Evolutionary conservation across 2,113 vertebrate species (phyloP).

Genomic region (Saimiri boliviensis): DNA sequence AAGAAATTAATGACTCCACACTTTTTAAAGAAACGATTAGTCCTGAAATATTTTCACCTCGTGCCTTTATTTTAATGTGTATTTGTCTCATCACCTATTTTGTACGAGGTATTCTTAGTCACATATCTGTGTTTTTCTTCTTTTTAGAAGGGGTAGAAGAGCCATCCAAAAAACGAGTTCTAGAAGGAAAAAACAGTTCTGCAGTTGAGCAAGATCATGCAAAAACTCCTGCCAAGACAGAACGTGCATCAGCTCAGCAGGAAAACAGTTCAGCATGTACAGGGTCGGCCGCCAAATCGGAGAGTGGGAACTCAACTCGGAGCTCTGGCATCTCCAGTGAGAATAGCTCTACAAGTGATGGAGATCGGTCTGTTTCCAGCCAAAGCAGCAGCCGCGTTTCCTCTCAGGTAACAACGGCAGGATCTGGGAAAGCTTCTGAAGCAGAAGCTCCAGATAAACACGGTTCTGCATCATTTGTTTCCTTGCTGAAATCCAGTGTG

Average conservation of each 20-base stretch:
- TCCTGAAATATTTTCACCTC: constrained; percentile 9
- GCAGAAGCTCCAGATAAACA: constrained; percentile 75
- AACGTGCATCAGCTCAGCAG: constrained; percentile 62
- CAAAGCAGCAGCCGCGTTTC: constrained; percentile 60
- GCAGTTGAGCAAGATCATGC: constrained; percentile 76
- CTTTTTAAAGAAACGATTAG: constrained; percentile 19
- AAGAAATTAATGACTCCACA: constrained; percentile 1
- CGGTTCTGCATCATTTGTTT: constrained; percentile 53
- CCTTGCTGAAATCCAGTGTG: constrained; percentile 78
- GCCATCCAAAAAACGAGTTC: constrained; percentile 80
- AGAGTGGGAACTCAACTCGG: constrained; percentile 37
- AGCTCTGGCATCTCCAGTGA: constrained; percentile 29
- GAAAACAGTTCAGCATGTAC: constrained; percentile 43
- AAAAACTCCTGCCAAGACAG: constrained; percentile 72
- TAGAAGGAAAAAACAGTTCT: constrained; percentile 79
- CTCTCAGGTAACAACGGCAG: constrained; percentile 59
- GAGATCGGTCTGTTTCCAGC: constrained; percentile 42
- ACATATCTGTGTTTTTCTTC: constrained; percentile 49
- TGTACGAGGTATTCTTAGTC: neutral
- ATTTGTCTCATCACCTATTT: neutral
- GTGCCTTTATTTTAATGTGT: constrained; percentile 30
- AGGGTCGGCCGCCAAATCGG: neutral
- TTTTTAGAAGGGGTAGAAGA: constrained; percentile 87
- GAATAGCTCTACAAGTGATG: constrained; percentile 55
- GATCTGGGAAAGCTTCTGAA: constrained; percentile 72